Evolutionary conservation across 2,113 vertebrate species (phyloP), one percentile per base, ranked within the genome.

Genomic region (Paratilapia polleni): DNA sequence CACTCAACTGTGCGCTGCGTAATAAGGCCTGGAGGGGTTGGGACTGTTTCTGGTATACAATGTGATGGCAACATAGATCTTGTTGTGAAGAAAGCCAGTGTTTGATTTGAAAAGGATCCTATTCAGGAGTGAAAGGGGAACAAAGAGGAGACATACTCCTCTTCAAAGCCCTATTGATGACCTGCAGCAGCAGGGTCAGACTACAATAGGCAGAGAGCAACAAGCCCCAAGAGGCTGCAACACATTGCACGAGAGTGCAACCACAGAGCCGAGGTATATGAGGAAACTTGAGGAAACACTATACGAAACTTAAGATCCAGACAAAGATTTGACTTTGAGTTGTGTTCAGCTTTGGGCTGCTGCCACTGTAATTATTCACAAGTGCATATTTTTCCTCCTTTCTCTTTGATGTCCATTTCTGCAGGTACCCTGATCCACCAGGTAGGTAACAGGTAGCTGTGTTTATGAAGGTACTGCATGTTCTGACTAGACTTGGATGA

Each of bases 101-200:
- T 94, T 93, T 93, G 91, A 84, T 90, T 74, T 88, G 92, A 80
- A 87, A 76, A 78, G 78, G 77, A 54, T 88, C 61, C 75, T 80
- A 84, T 90, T 93, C 74, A 86, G 38, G 78, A 89, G 79, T 83
- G 82, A 94, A 92, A 89, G 81, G 73, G 87, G 87, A 93, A 93
- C 88, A 93, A 93, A 92, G 90, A 83, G 77, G 85, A 87, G 84
- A 78, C 93, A 91, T 92, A 81, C 92, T 92, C 84, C 83, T 87
- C 81, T 75, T 92, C 80, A 83, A 89, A 89, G 88, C 62, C 82
- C 43, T 73, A 78, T 89, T 84, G 81, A 89, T 90, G 94, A 94
- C 93, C 88, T 85, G 87, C 78, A 83, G 87, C 78, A 84, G 84
- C 2, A 36, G 75, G 90, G 94, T 94, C 93, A 90, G 36, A 54